These are phyloP conservation scores for Tragelaphus imberbis DNA, from an alignment of 2,113 vertebrate genomes.

Conservation along the genomic window DNA sequence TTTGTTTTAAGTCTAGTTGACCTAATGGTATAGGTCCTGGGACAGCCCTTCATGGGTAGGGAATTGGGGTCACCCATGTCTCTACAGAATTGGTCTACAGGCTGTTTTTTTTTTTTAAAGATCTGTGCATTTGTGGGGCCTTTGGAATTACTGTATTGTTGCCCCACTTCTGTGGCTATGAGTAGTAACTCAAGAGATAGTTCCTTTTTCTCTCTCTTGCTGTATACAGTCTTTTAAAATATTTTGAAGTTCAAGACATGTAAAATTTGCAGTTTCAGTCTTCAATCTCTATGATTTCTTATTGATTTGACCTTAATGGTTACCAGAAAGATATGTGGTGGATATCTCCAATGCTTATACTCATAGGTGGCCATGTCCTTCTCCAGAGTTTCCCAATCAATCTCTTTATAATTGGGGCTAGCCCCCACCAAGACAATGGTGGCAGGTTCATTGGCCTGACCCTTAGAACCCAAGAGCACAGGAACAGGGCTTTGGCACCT, in stretches of 20 bases:
- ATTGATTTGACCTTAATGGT: neutral
- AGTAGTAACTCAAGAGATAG: neutral
- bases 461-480: neutral
- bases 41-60: neutral
- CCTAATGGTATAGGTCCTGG: neutral
- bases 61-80: neutral
- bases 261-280: neutral
- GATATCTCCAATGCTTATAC: no score
- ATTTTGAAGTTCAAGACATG: neutral
- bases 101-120: neutral
- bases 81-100: neutral
- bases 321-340: neutral
- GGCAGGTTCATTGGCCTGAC: neutral
- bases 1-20: neutral
- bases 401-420: neutral
- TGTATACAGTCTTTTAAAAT: neutral
- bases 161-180: neutral
- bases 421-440: neutral
- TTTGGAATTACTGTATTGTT: neutral
- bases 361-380: neutral
- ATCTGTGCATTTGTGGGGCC: neutral
- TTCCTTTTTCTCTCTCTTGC: neutral
- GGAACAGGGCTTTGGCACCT: neutral
- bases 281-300: neutral
- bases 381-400: neutral